phyloP scores from a whole-genome alignment of 1,140 invertebrate genomes.

The Drosophila sulfurigaster region DNA sequence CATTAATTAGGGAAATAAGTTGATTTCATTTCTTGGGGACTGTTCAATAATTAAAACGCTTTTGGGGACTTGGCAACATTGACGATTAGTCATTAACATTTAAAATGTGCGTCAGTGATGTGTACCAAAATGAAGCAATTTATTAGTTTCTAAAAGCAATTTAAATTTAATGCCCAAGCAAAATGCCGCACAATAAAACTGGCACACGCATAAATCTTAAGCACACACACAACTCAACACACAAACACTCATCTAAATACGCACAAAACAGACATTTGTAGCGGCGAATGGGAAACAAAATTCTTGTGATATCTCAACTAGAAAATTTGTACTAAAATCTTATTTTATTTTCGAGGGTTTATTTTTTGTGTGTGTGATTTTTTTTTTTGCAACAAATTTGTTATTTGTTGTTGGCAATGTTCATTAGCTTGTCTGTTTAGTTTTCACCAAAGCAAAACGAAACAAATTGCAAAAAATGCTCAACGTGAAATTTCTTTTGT shows the following conservation, averaged over 20 bases:
- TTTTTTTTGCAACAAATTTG: neutral
- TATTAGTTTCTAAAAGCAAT: conserved; percentile 68
- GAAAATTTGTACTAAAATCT: conserved; percentile 70
- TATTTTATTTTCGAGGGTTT: conserved; percentile 31
- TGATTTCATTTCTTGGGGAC: neutral
- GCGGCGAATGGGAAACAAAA: conserved; percentile 65
- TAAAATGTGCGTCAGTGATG: conserved; percentile 36
- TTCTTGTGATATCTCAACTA: conserved; percentile 74
- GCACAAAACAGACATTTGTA: conserved; percentile 18
- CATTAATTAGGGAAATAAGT: neutral
- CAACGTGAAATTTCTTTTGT: conserved; percentile 74
- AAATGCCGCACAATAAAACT: conserved; percentile 60
- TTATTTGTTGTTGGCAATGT: conserved; percentile 47
- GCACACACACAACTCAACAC: conserved; percentile 11
- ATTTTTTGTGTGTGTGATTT: neutral
- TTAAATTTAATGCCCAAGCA: conserved; percentile 50
- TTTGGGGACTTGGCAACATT: conserved; percentile 22
- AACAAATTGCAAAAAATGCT: conserved; percentile 47
- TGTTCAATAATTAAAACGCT: conserved; percentile 13
- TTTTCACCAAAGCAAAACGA: conserved; percentile 38
- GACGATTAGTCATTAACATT: conserved; percentile 10
- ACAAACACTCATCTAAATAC: neutral
- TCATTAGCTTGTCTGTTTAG: conserved; percentile 66
- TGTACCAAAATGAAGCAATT: conserved; percentile 48
- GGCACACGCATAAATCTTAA: conserved; percentile 80